These are phyloP conservation scores for Channa striata DNA, from an alignment of 2,797 vertebrate genomes.

Conservation along the genomic window DNA sequence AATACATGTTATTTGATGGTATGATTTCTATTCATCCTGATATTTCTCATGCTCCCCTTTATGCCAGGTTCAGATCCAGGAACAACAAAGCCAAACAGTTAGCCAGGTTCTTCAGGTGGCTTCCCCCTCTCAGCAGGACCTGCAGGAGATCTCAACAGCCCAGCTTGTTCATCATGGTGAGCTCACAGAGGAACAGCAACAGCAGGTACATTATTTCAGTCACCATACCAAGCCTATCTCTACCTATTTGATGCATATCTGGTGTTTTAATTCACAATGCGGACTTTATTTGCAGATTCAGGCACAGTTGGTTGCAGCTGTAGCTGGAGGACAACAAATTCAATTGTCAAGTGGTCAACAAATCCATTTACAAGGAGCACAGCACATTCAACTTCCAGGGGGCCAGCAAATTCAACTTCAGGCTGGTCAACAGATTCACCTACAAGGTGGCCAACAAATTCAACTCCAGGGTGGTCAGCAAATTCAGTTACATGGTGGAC, in stretches of 20 bases:
- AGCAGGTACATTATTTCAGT: conserved; percentile 83
- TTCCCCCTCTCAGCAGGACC: conserved; percentile 90
- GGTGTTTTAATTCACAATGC: conserved; percentile 13
- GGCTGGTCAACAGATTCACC: conserved; percentile 67
- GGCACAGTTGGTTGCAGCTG: conserved; percentile 78
- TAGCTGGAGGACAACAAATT: conserved; percentile 78
- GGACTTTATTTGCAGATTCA: conserved; percentile 73
- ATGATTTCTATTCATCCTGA: neutral
- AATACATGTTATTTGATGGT: neutral
- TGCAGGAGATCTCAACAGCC: conserved; percentile 89
- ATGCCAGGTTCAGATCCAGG: conserved; percentile 92
- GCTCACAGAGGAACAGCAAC: conserved; percentile 97
- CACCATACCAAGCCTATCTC: neutral
- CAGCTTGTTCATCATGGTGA: conserved; percentile 95
- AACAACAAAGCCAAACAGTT: conserved; percentile 89
- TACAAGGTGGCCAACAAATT: conserved; percentile 62
- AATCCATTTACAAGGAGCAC: conserved; percentile 55
- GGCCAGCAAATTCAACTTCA: conserved; percentile 68
- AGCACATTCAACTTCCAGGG: conserved; percentile 71
- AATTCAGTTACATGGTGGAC: conserved; percentile 84
- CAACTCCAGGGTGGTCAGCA: conserved; percentile 71
- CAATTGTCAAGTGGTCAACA: conserved; percentile 69
- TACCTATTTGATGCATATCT: neutral
- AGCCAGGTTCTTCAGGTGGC: conserved; percentile 93
- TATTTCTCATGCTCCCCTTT: conserved; percentile 7